Percentiles rank a stretch among this genome's conserved stretches.
Conservation (phyloP, 92 coral and sea anemone species). For the Nematostella vectensis region DNA sequence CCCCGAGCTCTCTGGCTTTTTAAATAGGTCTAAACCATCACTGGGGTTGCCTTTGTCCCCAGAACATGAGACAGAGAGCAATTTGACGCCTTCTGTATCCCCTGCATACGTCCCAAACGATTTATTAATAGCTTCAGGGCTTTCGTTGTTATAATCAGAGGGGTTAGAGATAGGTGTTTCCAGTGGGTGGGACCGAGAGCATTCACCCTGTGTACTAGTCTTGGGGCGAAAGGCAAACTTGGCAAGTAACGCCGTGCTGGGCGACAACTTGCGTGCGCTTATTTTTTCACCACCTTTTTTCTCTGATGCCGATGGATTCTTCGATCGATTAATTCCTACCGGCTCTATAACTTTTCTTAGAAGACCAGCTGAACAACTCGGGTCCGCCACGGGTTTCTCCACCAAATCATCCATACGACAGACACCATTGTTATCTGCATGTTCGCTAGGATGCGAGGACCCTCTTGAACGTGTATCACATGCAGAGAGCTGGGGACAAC, state of each 20-base stretch:
- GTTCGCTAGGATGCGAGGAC: not conserved
- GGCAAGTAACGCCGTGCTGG: not conserved
- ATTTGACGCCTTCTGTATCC: no score
- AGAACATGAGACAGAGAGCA: no score
- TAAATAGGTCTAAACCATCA: not conserved
- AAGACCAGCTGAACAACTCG: not conserved
- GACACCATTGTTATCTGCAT: not conserved
- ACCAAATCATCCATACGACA: not conserved
- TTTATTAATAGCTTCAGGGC: not conserved
- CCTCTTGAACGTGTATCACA: not conserved
- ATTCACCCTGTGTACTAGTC: not conserved
- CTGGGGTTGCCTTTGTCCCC: not conserved
- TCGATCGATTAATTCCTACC: not conserved
- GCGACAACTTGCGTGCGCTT: no score
- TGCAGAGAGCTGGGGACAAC: not conserved
- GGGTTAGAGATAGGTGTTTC: no score
- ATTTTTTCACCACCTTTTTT: not conserved
- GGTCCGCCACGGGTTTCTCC: not conserved
- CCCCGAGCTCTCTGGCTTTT: slow-evolving; percentile 10
- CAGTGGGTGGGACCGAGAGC: not conserved
- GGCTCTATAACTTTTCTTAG: not conserved
- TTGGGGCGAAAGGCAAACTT: not conserved
- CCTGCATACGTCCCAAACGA: not conserved
- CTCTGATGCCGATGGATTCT: not conserved
- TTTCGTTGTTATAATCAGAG: not conserved